Evolutionary conservation across 2,113 vertebrate species (phyloP).

Genomic region (Tupaia tana): DNA sequence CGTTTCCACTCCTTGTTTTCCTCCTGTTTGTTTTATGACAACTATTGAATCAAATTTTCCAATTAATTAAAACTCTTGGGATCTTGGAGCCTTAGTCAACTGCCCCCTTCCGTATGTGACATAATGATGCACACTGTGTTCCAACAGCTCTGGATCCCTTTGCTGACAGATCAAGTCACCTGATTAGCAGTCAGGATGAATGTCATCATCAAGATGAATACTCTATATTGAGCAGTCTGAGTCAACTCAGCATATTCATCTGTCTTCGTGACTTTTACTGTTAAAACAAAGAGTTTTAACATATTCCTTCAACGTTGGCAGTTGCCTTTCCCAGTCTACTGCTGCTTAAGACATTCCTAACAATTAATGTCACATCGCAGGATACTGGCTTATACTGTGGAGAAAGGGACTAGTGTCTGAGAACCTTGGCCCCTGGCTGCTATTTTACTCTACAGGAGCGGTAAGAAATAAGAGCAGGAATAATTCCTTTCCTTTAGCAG

Average conservation of each 20-base stretch:
- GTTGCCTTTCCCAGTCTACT: constrained; percentile 14
- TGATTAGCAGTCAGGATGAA: neutral
- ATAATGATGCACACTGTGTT: neutral
- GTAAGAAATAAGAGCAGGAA: constrained; percentile 45
- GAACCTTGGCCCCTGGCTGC: constrained; percentile 27
- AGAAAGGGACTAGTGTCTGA: constrained; percentile 33
- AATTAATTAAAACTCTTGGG: constrained; percentile 63
- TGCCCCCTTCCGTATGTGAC: neutral
- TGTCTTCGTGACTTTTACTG: constrained; percentile 46
- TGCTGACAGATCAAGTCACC: constrained; percentile 48
- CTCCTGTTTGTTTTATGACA: constrained; percentile 38
- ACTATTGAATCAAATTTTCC: constrained; percentile 50
- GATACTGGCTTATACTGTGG: constrained; percentile 10
- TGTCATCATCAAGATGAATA: constrained; percentile 14
- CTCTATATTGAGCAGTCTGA: constrained; percentile 37
- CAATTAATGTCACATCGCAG: constrained; percentile 58
- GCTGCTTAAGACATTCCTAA: constrained; percentile 56
- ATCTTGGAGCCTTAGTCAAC: constrained; percentile 16
- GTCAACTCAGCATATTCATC: constrained; percentile 55
- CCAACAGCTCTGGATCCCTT: neutral
- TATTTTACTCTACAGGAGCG: neutral
- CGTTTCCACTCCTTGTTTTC: neutral
- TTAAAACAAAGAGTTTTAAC: neutral
- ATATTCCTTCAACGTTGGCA: neutral
- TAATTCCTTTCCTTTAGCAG: constrained; percentile 49